phyloP scores from a whole-genome alignment of 2,113 vertebrate genomes.

The Leucopsar rothschildi region DNA sequence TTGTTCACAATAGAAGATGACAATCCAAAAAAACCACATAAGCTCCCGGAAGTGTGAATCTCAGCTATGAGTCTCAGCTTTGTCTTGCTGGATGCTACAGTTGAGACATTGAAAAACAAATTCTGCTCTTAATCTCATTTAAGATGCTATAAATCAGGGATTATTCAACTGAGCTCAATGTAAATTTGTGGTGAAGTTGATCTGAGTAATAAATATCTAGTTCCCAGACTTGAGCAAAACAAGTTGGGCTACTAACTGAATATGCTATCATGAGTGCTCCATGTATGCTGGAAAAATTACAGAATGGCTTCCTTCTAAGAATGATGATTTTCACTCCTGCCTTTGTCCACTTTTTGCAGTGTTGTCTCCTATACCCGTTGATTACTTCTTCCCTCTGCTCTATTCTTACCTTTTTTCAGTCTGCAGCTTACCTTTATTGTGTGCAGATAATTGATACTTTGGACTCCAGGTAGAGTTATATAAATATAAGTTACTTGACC shows the following conservation, averaged over 20 bases:
- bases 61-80: not conserved
- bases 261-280: not conserved
- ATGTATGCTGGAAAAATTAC: not conserved
- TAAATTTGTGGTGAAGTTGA: not conserved
- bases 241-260: not conserved
- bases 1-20: not conserved
- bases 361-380: not conserved
- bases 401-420: not conserved
- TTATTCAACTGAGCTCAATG: not conserved
- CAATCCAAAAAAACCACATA: not conserved
- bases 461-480: not conserved
- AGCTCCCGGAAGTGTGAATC: not conserved
- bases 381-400: not conserved
- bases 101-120: not conserved
- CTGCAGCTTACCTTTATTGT: not conserved
- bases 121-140: not conserved
- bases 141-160: not conserved
- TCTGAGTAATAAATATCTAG: not conserved
- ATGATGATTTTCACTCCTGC: not conserved
- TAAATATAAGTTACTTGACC: not conserved
- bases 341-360: not conserved
- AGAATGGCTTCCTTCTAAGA: not conserved
- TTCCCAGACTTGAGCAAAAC: not conserved
- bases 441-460: not conserved
- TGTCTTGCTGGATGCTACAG: not conserved